phyloP scores from a whole-genome alignment of 2,888 invertebrate genomes.

The Beris chalybata region DNA sequence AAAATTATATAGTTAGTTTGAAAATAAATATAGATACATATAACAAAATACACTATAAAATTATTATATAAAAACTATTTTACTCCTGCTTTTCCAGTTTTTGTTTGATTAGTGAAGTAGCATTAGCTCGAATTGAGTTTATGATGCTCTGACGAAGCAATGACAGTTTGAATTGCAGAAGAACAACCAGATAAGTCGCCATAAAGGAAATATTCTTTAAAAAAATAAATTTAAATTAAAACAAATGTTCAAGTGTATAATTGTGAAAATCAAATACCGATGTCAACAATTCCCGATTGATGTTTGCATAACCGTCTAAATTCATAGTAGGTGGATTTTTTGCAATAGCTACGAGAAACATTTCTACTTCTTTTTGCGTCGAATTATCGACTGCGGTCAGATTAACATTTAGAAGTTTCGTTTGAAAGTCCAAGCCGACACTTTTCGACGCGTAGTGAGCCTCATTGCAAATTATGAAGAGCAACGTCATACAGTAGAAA shows the following conservation, averaged over 20 bases:
- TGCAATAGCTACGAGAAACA: constrained; percentile 73
- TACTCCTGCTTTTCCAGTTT: too few species aligned
- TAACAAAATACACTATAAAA: too few species aligned
- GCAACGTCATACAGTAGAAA: constrained; percentile 69
- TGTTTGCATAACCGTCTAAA: constrained; percentile 72
- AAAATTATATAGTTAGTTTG: too few species aligned
- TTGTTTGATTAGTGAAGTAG: background rate
- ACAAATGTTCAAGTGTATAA: too few species aligned
- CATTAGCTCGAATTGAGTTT: constrained; percentile 4
- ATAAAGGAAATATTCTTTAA: constrained; percentile 70
- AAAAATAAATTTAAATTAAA: constrained; percentile 19
- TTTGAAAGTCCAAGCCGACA: constrained; percentile 66
- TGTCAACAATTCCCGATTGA: constrained; percentile 69
- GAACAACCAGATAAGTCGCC: constrained; percentile 71
- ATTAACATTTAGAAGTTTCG: constrained; percentile 68
- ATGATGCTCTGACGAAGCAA: constrained; percentile 18
- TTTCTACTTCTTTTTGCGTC: constrained; percentile 70
- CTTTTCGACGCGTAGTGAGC: constrained; percentile 69
- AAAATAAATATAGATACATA: too few species aligned
- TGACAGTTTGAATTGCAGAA: constrained; percentile 73
- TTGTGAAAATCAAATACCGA: constrained; percentile 56
- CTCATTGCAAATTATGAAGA: constrained; percentile 74
- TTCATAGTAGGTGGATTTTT: constrained; percentile 79
- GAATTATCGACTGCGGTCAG: constrained; percentile 65
- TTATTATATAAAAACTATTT: too few species aligned